A percentile compares a stretch with the other conserved stretches of the same genome.
phyloP scores from a whole-genome alignment of 2,797 vertebrate genomes.

The Siniperca obscura region DNA sequence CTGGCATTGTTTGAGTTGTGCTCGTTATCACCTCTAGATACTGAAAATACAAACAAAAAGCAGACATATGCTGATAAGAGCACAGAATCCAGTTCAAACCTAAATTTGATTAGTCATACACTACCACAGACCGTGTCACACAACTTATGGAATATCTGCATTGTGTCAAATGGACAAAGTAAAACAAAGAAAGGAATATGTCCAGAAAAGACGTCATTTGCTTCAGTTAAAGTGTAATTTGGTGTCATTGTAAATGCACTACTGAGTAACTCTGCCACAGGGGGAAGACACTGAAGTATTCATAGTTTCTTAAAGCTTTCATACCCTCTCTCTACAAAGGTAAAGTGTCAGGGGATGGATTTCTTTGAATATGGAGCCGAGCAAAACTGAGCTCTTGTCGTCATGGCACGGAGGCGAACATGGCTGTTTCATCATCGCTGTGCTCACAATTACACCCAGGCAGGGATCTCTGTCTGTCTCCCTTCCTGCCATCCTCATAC shows the following conservation, averaged over 20 bases:
- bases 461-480: constrained; percentile 67
- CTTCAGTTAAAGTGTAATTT: constrained; percentile 10
- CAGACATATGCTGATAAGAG: constrained; percentile 16
- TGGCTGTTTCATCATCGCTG: constrained; percentile 67
- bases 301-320: constrained; percentile 35
- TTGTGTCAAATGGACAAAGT: constrained; percentile 16
- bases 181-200: not conserved
- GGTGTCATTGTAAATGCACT: constrained; percentile 13
- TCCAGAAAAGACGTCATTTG: not conserved
- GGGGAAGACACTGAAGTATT: constrained; percentile 21
- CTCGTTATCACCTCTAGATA: constrained; percentile 21
- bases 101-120: constrained; percentile 25
- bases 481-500: constrained; percentile 54
- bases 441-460: constrained; percentile 67
- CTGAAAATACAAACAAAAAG: constrained; percentile 1
- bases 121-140: not conserved
- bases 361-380: constrained; percentile 37
- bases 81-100: not conserved
- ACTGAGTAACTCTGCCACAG: not conserved
- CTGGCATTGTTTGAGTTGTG: constrained; percentile 17
- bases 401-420: constrained; percentile 52
- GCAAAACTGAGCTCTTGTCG: constrained; percentile 47
- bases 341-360: constrained; percentile 33
- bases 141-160: not conserved
- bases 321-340: constrained; percentile 31